Evolutionary conservation across 2,888 invertebrate species (phyloP), one percentile per base, ranked within the genome.

Genomic region (Allacma fusca): DNA sequence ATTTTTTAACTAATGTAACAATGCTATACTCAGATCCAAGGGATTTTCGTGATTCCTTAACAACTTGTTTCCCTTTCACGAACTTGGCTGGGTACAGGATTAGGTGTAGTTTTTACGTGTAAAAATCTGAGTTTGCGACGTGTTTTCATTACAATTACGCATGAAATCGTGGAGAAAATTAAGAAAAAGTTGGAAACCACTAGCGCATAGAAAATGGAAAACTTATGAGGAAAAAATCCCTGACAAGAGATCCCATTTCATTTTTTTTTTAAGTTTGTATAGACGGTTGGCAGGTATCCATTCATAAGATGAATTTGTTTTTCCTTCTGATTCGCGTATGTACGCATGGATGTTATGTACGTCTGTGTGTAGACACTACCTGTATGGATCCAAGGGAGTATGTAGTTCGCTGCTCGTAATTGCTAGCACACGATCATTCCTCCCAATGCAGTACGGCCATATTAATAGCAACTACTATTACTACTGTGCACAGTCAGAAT

Each of bases 141-240:
- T 50, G 50, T 50, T 50, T 13, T 50, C 50, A 50, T 50, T 50
- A 50, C 19, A 50, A 50, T 28, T 23, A 65, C 7, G 65, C 65
- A 65, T 65, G 65, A 65, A 65, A 65, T 65, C 65, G 65, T 65
- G 65, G 65, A 28, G 65, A 26, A 65, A 65, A 65, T 65, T 65
- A 65, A 65, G 29, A 26, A 65, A 65, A 28, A 65, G 29, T 29
- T 65, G 28, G 24, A 65, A 65, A 65, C 65, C 65, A 29, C 65
- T 16, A n/a, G 19, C 50, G 50, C 50, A 65, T 29, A 19, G 50
- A 50, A 50, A 50, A 50, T 34, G n/a, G n/a, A 65, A 65, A 65
- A 65, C 65, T 26, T 65, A 5, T 65, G 19, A 26, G 24, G 23
- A 26, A 65, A 65, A 65, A 65, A 28, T 12, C 23, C 26, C 28